A percentile compares a stretch with the other conserved stretches of the same genome.
Evolutionary conservation across 2,888 invertebrate genomes (phyloP).

Genomic region (Diabrotica balteata): DNA sequence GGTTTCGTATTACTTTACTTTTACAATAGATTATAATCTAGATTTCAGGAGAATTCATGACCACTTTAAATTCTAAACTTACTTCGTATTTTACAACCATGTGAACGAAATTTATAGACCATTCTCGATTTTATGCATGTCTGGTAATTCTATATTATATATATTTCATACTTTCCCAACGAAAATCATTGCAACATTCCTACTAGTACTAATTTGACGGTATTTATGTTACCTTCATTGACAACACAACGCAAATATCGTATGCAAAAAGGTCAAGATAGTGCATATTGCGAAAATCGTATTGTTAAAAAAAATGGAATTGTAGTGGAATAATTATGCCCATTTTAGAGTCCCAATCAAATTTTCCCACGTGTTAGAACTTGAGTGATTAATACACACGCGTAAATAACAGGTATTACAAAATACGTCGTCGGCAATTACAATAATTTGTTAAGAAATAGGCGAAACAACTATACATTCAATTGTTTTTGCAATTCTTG

Average conservation of each 20-base stretch:
- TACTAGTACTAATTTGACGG: conserved; percentile 13
- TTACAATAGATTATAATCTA: too few relatives aligned
- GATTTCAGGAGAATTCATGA: too few relatives aligned
- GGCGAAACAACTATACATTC: conserved; percentile 1
- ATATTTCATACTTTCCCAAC: conserved; percentile 22
- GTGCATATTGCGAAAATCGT: conserved; percentile 7
- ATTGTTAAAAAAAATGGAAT: conserved; percentile 8
- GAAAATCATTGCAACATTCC: conserved; percentile 15
- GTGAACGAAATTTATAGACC: background rate
- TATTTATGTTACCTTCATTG: conserved; percentile 12
- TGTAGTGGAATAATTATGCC: conserved; percentile 1
- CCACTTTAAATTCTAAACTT: too few relatives aligned
- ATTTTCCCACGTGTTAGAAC: conserved; percentile 11
- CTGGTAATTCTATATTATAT: conserved; percentile 21
- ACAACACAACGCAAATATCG: conserved; percentile 5
- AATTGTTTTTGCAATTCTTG: background rate
- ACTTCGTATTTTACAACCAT: too few relatives aligned
- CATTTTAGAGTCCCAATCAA: conserved; percentile 8
- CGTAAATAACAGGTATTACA: background rate
- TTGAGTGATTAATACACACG: background rate
- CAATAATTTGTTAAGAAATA: conserved; percentile 11
- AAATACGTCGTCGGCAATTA: background rate
- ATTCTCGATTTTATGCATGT: conserved; percentile 20
- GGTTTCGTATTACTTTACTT: too few relatives aligned
- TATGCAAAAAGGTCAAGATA: conserved; percentile 11